Evolutionary conservation across 2,797 vertebrate species (phyloP).

Genomic region (Diplodus sargus): DNA sequence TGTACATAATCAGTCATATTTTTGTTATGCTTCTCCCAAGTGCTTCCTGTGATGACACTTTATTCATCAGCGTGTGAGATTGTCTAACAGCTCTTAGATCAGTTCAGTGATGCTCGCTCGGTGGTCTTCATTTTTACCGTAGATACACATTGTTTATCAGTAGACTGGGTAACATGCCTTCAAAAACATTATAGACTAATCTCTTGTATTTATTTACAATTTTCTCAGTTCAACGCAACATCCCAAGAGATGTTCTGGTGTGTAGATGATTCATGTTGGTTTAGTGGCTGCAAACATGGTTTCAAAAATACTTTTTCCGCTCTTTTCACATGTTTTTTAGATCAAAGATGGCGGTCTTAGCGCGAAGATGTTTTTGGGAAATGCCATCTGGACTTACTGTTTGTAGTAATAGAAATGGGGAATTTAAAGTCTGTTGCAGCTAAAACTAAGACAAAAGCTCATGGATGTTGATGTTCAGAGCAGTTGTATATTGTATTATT

Average conservation of each 20-base stretch:
- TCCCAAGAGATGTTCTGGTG: slow-evolving; percentile 29
- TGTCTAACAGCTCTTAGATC: slow-evolving; percentile 27
- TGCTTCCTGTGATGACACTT: slow-evolving; percentile 65
- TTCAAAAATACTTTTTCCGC: background rate
- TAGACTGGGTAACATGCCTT: slow-evolving; percentile 33
- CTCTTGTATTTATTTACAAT: background rate
- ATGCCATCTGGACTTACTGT: slow-evolving; percentile 38
- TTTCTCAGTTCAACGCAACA: slow-evolving; percentile 3
- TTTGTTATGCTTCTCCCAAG: slow-evolving; percentile 43
- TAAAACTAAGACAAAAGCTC: slow-evolving; percentile 50
- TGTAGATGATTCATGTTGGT: slow-evolving; percentile 32
- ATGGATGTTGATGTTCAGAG: slow-evolving; percentile 56
- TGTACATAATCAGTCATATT: slow-evolving; percentile 62
- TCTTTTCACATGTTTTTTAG: slow-evolving; percentile 16
- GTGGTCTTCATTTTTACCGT: slow-evolving; percentile 29
- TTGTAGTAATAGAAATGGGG: slow-evolving; percentile 40
- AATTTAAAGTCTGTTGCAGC: slow-evolving; percentile 64
- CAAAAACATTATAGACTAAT: slow-evolving; percentile 14
- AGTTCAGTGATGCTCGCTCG: slow-evolving; percentile 11
- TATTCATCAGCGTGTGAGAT: slow-evolving; percentile 38
- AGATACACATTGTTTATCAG: slow-evolving; percentile 46
- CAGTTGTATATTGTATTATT: slow-evolving; percentile 51
- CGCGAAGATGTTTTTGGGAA: slow-evolving; percentile 31
- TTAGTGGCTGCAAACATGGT: slow-evolving; percentile 29
- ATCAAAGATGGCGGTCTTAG: slow-evolving; percentile 35